Conservation (phyloP, 1,140 invertebrate species). For the Leptoteleia sp. region DNA sequence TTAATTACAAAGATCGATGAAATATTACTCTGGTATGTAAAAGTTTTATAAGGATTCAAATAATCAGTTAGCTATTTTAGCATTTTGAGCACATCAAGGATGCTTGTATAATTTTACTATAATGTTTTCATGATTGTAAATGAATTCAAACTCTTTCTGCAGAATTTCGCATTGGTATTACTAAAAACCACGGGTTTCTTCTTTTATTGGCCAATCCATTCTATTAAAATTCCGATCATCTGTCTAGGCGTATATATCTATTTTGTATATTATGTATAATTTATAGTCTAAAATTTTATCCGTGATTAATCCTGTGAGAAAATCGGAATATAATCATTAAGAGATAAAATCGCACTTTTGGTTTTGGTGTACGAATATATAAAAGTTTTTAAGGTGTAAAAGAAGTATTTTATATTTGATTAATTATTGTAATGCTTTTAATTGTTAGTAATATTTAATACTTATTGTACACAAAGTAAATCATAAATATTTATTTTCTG, state of each 20-base stretch:
- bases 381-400: too few relatives aligned
- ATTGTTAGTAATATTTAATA: too few relatives aligned
- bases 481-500: too few relatives aligned
- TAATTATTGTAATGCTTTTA: too few relatives aligned
- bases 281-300: background rate
- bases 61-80: too few relatives aligned
- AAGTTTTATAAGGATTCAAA: too few relatives aligned
- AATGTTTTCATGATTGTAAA: background rate
- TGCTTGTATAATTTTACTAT: conserved; percentile 1
- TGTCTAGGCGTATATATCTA: background rate
- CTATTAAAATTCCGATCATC: conserved; percentile 24
- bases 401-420: too few relatives aligned
- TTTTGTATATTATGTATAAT: too few relatives aligned
- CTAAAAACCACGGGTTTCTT: conserved; percentile 2
- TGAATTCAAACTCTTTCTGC: conserved; percentile 12
- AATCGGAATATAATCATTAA: background rate
- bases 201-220: conserved; percentile 4
- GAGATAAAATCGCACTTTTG: background rate
- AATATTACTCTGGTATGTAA: too few relatives aligned
- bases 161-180: background rate
- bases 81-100: background rate
- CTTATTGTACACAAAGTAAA: too few relatives aligned
- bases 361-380: too few relatives aligned
- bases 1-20: too few relatives aligned
- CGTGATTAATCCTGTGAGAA: background rate